Evolutionary conservation across 2,797 vertebrate species (phyloP), one percentile per base, ranked within the genome.

Genomic region (Chaunax sp.): DNA sequence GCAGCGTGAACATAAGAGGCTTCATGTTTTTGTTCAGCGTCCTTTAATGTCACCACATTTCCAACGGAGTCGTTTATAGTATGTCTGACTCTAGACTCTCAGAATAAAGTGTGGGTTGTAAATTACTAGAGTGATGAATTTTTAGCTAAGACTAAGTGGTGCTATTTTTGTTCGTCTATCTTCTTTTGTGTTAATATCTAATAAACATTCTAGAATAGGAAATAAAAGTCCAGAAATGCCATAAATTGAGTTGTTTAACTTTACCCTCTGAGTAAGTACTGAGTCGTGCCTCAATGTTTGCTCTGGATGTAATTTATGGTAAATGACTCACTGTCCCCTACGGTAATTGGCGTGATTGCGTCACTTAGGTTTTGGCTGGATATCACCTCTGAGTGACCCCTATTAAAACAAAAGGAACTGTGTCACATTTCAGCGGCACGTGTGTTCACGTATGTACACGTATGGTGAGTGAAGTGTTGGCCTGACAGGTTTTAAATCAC

Each of bases 251-350:
- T 12, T 5, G 3, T 38, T n/a, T n/a, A 5, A n/a, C 18, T n/a
- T 43, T 19, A 43, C 8, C 18, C 5, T 16, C 38, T 13, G 12
- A 11, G n/a, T 28, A 28, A 28, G 28, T 28, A 8, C 28, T n/a
- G 3, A 14, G 38, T 33, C 5, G 9, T 26, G 20, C 15, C 20
- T 22, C 38, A 6, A 5, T 35, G 49, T 14, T 2, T 3, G 2
- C 19, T 5, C 8, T 13, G 1, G 30, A 3, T 20, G 22, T 49
- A 1, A 9, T 54, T 82, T 86, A 77, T 69, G 54, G 70, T 79
- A 83, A 62, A 1, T 22, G 45, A 18, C 26, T 75, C 72, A 64
- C 41, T 22, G 62, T 55, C 6, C 33, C 38, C 73, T 80, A 78
- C 73, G 71, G 80, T 83, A 78, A 72, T 19, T 4, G 4, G 16